Conservation (phyloP, 2,797 vertebrate species). For the Pogoniulus pusillus region DNA sequence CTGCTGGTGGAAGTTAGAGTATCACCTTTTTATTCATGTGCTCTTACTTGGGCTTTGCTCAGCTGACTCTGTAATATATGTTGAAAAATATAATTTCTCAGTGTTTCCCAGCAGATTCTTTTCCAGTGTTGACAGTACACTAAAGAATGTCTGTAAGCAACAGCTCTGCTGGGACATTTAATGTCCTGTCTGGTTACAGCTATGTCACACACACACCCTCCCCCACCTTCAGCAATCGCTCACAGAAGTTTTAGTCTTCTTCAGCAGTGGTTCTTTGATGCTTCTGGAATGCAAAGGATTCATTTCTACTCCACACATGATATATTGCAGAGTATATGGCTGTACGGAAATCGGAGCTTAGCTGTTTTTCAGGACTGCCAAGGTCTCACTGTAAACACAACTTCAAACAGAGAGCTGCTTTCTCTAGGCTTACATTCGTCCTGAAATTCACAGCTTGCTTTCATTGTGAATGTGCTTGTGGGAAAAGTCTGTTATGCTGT, state of each 20-base stretch:
- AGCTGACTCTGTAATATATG: background rate
- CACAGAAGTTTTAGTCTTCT: constrained; percentile 62
- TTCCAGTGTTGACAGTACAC: constrained; percentile 34
- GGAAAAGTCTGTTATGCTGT: background rate
- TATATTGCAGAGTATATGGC: constrained; percentile 67
- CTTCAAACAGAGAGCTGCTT: constrained; percentile 63
- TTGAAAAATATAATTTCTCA: background rate
- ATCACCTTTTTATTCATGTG: background rate
- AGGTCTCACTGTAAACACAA: constrained; percentile 67
- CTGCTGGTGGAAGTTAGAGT: background rate
- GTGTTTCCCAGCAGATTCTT: constrained; percentile 13
- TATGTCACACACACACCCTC: background rate
- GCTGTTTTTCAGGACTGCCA: constrained; percentile 64
- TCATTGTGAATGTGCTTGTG: constrained; percentile 47
- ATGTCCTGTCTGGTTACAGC: constrained; percentile 47
- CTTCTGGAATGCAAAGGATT: constrained; percentile 52
- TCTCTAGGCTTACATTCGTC: constrained; percentile 36
- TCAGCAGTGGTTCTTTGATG: constrained; percentile 57
- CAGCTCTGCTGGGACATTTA: constrained; percentile 36
- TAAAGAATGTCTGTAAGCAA: constrained; percentile 37
- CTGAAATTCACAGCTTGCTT: constrained; percentile 49
- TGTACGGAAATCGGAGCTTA: constrained; percentile 63
- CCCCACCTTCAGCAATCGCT: background rate
- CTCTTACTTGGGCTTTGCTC: background rate
- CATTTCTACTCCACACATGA: constrained; percentile 60